Evolutionary conservation across 2,113 vertebrate species (phyloP).

Genomic region (Leuciscus idus): DNA sequence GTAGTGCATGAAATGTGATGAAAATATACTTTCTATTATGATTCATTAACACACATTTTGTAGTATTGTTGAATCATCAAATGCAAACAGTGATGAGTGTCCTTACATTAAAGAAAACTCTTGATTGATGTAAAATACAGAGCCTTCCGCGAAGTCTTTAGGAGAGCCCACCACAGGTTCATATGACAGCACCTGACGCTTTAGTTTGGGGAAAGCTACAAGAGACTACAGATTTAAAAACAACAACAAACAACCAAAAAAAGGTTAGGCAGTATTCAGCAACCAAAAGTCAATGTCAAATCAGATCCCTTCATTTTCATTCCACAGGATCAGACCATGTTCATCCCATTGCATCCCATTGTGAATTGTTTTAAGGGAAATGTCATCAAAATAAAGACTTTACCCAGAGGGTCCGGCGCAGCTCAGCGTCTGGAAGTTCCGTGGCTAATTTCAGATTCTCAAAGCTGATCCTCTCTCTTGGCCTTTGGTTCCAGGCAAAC

Average conservation of each 20-base stretch:
- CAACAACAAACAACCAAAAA: background rate
- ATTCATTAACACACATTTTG: background rate
- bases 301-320: background rate
- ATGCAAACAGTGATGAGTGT: background rate
- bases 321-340: background rate
- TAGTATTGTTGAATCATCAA: background rate
- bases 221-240: constrained; percentile 81
- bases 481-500: constrained; percentile 98
- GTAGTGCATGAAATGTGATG: background rate
- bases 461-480: constrained; percentile 95
- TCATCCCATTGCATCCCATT: background rate
- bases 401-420: constrained; percentile 96
- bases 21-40: background rate
- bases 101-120: constrained; percentile 98
- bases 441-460: constrained; percentile 97
- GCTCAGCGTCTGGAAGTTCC: constrained; percentile 94
- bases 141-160: constrained; percentile 98
- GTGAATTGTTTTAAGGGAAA: background rate
- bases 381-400: constrained; percentile 42
- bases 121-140: constrained; percentile 96
- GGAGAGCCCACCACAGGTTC: constrained; percentile 94
- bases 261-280: background rate
- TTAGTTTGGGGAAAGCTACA: constrained; percentile 97
- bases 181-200: constrained; percentile 92
- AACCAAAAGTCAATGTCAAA: background rate